Percentiles rank a stretch among this genome's conserved stretches.
Conservation (phyloP, 2,797 vertebrate species). For the Fundulus diaphanus region DNA sequence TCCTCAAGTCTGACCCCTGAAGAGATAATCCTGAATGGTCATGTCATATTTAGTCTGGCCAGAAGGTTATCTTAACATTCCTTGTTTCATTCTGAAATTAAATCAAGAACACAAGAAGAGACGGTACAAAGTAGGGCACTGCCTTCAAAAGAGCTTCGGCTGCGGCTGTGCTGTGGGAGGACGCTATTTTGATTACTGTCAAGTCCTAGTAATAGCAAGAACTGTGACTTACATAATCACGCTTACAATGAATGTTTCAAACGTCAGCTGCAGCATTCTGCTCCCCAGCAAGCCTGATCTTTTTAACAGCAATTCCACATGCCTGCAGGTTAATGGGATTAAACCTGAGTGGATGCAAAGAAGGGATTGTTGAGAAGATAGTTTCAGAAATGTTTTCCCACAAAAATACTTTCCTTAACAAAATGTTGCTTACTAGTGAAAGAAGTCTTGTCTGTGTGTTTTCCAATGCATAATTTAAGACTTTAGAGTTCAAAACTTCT, state of each 20-base stretch:
- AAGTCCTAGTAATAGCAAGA: conserved; percentile 67
- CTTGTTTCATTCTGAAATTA: conserved; percentile 61
- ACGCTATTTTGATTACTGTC: conserved; percentile 77
- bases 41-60: conserved; percentile 58
- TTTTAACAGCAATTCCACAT: conserved; percentile 37
- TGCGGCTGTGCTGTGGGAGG: conserved; percentile 68
- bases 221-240: conserved; percentile 71
- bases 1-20: conserved; percentile 26
- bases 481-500: not conserved
- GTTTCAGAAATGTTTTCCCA: not conserved
- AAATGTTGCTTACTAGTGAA: not conserved
- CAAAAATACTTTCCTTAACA: not conserved
- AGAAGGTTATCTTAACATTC: conserved; percentile 54
- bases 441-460: not conserved
- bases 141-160: conserved; percentile 64
- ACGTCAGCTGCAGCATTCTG: conserved; percentile 48
- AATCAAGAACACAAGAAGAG: conserved; percentile 62
- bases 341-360: conserved; percentile 10
- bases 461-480: not conserved
- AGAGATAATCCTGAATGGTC: conserved; percentile 49
- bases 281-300: conserved; percentile 31
- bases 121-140: conserved; percentile 65
- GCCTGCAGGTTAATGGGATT: conserved; percentile 37
- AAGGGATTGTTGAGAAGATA: conserved; percentile 12
- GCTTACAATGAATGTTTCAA: conserved; percentile 62